Evolutionary conservation across 2,113 vertebrate species (phyloP).

Genomic region (Oriolus oriolus): DNA sequence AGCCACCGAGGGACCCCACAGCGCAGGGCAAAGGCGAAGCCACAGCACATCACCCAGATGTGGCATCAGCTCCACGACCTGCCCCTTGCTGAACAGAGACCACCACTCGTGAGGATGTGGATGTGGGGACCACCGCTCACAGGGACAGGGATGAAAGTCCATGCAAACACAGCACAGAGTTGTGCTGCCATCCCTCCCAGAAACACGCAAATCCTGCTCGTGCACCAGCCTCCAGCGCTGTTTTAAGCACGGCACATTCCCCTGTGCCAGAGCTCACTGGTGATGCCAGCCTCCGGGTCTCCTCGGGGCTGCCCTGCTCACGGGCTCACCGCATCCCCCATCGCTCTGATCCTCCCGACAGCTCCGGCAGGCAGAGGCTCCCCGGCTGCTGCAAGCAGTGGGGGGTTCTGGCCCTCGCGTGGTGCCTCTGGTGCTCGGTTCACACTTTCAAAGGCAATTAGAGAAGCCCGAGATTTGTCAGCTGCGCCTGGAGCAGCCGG

Average conservation of each 20-base stretch:
- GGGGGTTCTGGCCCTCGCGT: neutral
- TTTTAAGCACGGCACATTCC: accelerated
- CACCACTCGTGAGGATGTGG: accelerated
- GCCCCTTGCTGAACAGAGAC: accelerated
- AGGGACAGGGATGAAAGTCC: neutral
- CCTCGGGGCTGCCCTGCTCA: neutral
- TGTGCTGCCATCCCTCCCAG: neutral
- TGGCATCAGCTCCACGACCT: neutral
- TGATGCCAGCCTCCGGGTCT: accelerated
- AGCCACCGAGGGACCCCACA: accelerated
- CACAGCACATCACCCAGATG: accelerated
- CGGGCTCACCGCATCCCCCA: accelerated
- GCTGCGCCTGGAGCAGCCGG: accelerated
- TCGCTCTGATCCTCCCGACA: neutral
- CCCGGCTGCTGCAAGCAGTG: neutral
- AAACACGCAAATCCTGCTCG: neutral
- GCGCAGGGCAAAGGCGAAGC: neutral
- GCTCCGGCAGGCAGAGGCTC: neutral
- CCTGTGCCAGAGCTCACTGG: accelerated
- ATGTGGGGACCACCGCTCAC: too few species aligned
- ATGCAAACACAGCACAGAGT: accelerated
- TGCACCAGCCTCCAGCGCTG: neutral
- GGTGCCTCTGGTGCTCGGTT: neutral
- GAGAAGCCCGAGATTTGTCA: neutral
- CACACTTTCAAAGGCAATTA: neutral